Percentiles rank a stretch among this genome's conserved stretches.
These are phyloP conservation scores for Mus spicilegus DNA, from an alignment of 2,113 vertebrate genomes.

Conservation along the genomic window DNA sequence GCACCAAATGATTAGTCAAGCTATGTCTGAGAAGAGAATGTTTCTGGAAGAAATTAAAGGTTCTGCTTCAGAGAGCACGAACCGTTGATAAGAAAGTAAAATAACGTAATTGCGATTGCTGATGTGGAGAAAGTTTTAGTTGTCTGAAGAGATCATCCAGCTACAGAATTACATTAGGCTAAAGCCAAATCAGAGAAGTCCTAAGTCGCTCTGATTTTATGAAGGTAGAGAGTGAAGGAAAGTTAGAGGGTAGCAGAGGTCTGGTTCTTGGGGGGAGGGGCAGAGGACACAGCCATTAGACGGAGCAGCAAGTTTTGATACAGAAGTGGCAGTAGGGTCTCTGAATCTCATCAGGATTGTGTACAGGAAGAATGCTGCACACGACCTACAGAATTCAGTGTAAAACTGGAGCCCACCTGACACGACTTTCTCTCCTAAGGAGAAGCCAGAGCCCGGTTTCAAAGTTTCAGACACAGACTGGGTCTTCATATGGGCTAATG, in stretches of 20 bases:
- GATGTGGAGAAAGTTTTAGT: neutral
- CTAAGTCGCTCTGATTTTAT: neutral
- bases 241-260: neutral
- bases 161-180: neutral
- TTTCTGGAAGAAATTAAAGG: conserved; percentile 3
- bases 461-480: neutral
- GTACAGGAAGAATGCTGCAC: neutral
- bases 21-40: neutral
- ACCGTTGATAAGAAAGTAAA: neutral
- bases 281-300: neutral
- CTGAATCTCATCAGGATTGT: neutral
- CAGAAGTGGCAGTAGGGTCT: neutral
- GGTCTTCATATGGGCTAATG: neutral
- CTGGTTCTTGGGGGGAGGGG: neutral
- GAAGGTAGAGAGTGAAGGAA: neutral
- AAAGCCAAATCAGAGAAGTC: neutral
- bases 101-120: neutral
- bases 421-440: neutral
- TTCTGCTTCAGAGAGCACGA: neutral
- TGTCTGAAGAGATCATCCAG: neutral
- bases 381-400: neutral
- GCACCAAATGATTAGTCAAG: neutral
- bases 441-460: neutral
- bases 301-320: neutral
- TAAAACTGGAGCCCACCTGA: neutral